phyloP scores from a whole-genome alignment of 2,113 vertebrate species.

The Seriola rivoliana region DNA sequence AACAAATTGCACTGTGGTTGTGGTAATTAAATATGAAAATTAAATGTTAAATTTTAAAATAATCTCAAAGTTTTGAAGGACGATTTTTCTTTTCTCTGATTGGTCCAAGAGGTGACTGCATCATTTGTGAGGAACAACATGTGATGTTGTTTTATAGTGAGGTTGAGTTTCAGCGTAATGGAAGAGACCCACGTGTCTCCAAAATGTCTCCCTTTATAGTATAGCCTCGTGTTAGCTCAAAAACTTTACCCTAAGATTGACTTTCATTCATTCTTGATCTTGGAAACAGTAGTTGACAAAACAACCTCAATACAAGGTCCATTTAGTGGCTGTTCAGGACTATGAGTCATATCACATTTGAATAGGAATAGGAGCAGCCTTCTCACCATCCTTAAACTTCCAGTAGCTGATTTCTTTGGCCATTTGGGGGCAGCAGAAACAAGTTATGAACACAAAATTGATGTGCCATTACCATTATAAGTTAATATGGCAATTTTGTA shows the following conservation, averaged over 20 bases:
- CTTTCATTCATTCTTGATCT: too few species aligned
- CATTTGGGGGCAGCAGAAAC: too few species aligned
- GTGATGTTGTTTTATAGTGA: neutral
- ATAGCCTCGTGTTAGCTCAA: too few species aligned
- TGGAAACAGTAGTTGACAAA: too few species aligned
- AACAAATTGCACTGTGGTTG: conserved; percentile 10
- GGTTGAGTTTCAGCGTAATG: neutral
- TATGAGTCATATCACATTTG: too few species aligned
- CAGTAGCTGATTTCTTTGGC: too few species aligned
- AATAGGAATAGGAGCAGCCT: too few species aligned
- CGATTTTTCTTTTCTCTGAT: neutral
- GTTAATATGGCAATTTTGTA: neutral
- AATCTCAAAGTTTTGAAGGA: conserved; percentile 5
- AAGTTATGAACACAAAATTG: too few species aligned
- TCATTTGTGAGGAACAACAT: neutral
- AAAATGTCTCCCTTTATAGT: neutral
- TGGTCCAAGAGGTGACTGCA: neutral
- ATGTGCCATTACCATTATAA: neutral
- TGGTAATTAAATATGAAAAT: conserved; percentile 11
- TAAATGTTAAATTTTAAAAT: conserved; percentile 18
- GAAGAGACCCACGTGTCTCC: neutral
- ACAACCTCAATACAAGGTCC: too few species aligned
- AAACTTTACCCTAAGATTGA: too few species aligned
- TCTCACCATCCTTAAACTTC: too few species aligned
- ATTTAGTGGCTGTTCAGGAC: too few species aligned